Conservation (phyloP, 2,888 invertebrate species). For the Pachydiplax longipennis region DNA sequence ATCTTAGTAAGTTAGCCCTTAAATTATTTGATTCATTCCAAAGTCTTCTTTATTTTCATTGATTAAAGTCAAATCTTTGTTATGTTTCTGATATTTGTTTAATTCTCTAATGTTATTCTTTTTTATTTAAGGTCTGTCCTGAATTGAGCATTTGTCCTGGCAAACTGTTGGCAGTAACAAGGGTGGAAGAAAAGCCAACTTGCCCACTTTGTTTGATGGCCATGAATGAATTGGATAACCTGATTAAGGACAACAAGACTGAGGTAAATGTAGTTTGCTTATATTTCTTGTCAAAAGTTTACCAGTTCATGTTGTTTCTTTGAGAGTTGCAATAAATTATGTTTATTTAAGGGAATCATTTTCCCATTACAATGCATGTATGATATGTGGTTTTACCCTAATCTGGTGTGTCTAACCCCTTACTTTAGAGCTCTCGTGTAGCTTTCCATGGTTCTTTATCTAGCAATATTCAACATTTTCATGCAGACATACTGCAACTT, state of each 20-base stretch:
- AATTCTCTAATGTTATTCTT: neutral
- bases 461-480: too few relatives aligned
- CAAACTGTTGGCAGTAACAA: conserved; percentile 58
- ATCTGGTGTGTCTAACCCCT: too few relatives aligned
- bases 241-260: conserved; percentile 76
- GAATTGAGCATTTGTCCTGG: conserved; percentile 73
- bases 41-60: too few relatives aligned
- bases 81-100: neutral
- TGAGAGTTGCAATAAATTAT: conserved; percentile 5
- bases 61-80: neutral
- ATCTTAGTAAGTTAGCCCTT: too few relatives aligned
- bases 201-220: conserved; percentile 88
- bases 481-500: too few relatives aligned
- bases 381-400: too few relatives aligned
- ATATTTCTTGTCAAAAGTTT: neutral
- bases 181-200: conserved; percentile 68
- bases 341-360: too few relatives aligned
- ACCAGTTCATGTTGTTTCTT: conserved; percentile 25
- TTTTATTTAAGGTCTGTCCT: conserved; percentile 70
- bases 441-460: too few relatives aligned
- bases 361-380: too few relatives aligned
- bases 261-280: conserved; percentile 64
- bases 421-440: too few relatives aligned
- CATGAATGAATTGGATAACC: conserved; percentile 74
- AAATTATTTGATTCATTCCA: too few relatives aligned